Percentiles rank a stretch among this genome's conserved stretches.
Conservation (phyloP, 2,888 invertebrate species). For the Buathra laborator region DNA sequence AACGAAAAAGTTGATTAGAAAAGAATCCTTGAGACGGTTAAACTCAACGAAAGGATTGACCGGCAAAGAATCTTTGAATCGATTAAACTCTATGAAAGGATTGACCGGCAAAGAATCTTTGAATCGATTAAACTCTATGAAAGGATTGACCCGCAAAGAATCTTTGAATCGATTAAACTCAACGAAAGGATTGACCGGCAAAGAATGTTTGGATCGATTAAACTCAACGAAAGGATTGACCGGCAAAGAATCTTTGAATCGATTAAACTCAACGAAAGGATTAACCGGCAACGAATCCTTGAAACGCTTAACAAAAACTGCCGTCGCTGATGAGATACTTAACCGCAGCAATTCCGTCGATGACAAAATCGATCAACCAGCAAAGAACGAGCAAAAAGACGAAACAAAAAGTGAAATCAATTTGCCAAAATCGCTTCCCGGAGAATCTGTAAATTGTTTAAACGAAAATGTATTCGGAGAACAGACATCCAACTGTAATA, state of each 20-base stretch:
- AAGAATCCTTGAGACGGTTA: not conserved
- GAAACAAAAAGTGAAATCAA: not conserved
- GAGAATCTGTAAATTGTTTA: not conserved
- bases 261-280: not conserved
- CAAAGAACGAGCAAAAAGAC: not conserved
- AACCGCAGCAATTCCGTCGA: not conserved
- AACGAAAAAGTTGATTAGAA: not conserved
- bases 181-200: too few relatives aligned
- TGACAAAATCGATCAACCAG: not conserved
- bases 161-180: too few relatives aligned
- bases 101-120: too few relatives aligned
- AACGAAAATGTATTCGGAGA: not conserved
- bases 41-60: too few relatives aligned
- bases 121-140: too few relatives aligned
- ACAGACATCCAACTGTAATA: constrained; percentile 29
- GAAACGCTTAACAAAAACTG: not conserved
- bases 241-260: not conserved
- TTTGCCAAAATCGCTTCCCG: not conserved
- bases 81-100: too few relatives aligned
- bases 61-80: too few relatives aligned
- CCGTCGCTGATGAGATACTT: not conserved
- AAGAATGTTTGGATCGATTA: too few relatives aligned
- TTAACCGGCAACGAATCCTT: not conserved
- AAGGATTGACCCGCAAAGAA: too few relatives aligned
- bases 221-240: too few relatives aligned